phyloP scores from a whole-genome alignment of 1,140 invertebrate species.

The Spodoptera frugiperda region DNA sequence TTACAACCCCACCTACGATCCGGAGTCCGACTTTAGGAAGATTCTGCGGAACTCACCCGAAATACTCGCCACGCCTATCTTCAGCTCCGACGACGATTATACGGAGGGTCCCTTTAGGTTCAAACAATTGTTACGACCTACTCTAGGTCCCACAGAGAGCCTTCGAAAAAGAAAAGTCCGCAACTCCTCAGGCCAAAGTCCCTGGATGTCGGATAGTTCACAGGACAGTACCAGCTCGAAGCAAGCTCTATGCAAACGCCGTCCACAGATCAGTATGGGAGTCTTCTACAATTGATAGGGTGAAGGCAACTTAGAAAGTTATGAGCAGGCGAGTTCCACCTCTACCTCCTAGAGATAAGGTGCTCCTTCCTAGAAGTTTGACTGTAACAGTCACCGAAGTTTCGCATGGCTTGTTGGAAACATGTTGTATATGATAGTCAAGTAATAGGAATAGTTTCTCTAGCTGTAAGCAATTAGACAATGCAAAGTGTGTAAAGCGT shows the following conservation, averaged over 20 bases:
- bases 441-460: background rate
- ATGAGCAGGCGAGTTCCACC: slow-evolving; percentile 1
- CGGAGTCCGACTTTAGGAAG: slow-evolving; percentile 81
- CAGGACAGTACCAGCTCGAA: slow-evolving; percentile 78
- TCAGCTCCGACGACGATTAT: slow-evolving; percentile 85
- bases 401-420: slow-evolving; percentile 18
- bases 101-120: slow-evolving; percentile 90
- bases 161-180: slow-evolving; percentile 89
- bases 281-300: slow-evolving; percentile 77
- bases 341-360: slow-evolving; percentile 38
- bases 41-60: slow-evolving; percentile 85
- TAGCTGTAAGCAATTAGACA: slow-evolving; percentile 2
- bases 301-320: background rate
- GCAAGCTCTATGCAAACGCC: slow-evolving; percentile 70
- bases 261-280: slow-evolving; percentile 81
- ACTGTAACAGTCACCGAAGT: slow-evolving; percentile 12
- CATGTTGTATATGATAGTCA: slow-evolving; percentile 9
- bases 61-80: slow-evolving; percentile 78
- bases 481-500: background rate
- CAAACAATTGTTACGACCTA: slow-evolving; percentile 89
- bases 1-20: slow-evolving; percentile 77
- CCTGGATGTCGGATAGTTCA: slow-evolving; percentile 81
- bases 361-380: slow-evolving; percentile 25
- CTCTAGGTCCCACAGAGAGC: slow-evolving; percentile 90
- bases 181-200: slow-evolving; percentile 73